These are phyloP conservation scores for Phoenicopterus ruber DNA, from an alignment of 2,113 vertebrate genomes.

Conservation along the genomic window DNA sequence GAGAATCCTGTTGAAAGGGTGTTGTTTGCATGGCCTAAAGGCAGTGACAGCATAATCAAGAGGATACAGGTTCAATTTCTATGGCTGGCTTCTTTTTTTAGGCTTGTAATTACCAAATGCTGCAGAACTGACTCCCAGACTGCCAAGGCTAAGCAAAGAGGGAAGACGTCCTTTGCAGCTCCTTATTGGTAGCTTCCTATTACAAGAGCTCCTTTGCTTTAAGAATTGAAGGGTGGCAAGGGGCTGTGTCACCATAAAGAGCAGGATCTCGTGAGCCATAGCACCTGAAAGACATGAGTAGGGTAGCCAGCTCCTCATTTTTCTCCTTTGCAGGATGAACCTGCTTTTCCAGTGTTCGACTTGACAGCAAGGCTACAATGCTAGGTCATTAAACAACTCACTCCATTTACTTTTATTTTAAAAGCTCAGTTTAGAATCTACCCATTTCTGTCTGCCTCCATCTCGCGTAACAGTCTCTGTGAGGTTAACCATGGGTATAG, in stretches of 20 bases:
- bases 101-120: background rate
- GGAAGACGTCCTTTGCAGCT: background rate
- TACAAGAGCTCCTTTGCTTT: background rate
- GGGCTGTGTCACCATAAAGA: background rate
- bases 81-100: background rate
- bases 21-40: background rate
- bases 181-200: background rate
- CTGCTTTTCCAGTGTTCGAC: constrained; percentile 38
- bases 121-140: background rate
- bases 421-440: constrained; percentile 65
- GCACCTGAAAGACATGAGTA: background rate
- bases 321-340: constrained; percentile 12
- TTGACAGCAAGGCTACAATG: constrained; percentile 52
- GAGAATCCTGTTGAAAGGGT: background rate
- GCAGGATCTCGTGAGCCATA: background rate
- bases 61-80: background rate
- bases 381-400: constrained; percentile 62
- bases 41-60: background rate
- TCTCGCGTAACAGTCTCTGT: constrained; percentile 49
- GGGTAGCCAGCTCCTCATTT: background rate
- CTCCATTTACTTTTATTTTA: constrained; percentile 70
- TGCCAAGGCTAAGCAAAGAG: background rate
- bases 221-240: rapidly evolving
- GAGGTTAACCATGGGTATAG: constrained; percentile 64
- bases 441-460: constrained; percentile 45